Evolutionary conservation across 2,888 invertebrate species (phyloP), one percentile per base, ranked within the genome.

Genomic region (Dusona sp.): DNA sequence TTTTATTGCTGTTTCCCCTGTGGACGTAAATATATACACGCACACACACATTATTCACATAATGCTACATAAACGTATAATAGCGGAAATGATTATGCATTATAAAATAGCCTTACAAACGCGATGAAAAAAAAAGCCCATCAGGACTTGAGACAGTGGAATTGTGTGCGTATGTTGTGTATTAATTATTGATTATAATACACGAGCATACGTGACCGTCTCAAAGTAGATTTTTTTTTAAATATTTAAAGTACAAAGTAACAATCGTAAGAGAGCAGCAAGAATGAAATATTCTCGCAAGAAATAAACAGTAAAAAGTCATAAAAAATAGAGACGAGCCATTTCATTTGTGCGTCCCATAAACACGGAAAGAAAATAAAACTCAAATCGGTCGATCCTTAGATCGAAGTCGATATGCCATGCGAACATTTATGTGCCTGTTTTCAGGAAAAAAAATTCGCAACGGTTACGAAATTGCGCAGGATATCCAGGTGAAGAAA

Each of bases 51-150:
- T 65, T 65, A 33, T n/a, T 36, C 19, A n/a, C n/a, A 16, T 33
- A 33, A 36, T 36, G 36, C 65, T 36, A 36, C 36, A 36, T 8
- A 33, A 19, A 36, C 65, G 33, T 36, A 22, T 67, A 22, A 67
- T n/a, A 45, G 48, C 86, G 86, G 86, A 86, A 86, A 83, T 72
- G 77, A 83, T 86, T 86, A 83, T 83, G 72, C 68, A 73, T 86
- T 68, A 72, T 67, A 65, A 22, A 57, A 22, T 33, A 51, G 22
- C 22, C 54, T 73, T 73, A 11, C 64, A 25, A 79, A 86, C 48
- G 36, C 8, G n/a, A 57, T n/a, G 72, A 68, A 36, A 65, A 57
- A n/a, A 70, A 61, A 42, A 19, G 48, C 29, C n/a, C 67, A 22
- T 36, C 3, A 68, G 13, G 19, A 68, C 42, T 45, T n/a, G 8